Base-by-base conservation (phyloP, 2,797 vertebrate species). In the Poecilia wingei region DNA sequence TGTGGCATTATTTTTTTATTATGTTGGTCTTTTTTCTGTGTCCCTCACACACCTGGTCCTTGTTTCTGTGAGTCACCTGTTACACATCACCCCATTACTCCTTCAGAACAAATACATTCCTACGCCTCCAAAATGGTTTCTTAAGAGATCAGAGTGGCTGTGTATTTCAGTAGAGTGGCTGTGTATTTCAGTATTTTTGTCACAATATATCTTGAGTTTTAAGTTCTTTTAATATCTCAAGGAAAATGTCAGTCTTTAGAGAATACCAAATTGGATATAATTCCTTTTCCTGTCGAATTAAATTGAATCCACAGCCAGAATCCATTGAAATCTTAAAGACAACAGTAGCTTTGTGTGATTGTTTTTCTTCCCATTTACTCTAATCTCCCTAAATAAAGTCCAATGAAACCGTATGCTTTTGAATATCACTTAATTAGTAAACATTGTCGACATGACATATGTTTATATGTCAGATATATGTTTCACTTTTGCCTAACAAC, bases 271-370 rank as follows among this genome's bases (percentile, higher is more conserved):
- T 12, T 10, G 22, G 41, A 43, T 68, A 22, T 68, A 10, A 68
- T 25, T 13, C 20, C 2, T n/a, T 43, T 43, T 41, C 39, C 45
- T 76, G 25, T 33, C 53, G 79, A 77, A 86, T 89, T 85, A 88
- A 43, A 85, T 57, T 68, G 79, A 89, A 91, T 91, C 85, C 80
- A 74, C 22, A 33, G 81, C 8, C 18, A 84, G 59, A 74, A 55
- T 25, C 69, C 75, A 77, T 82, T 79, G 31, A 36, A 36, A 59
- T 25, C 64, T 80, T 9, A 81, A 76, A 57, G 86, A 78, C 82
- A 84, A 84, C 74, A 80, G 36, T 41, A 69, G 64, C 57, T 61
- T 61, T 28, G 1, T 36, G 31, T 20, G 61, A 18, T 36, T 66
- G 7, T 39, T 66, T 66, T 66, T 20, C 33, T 36, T 66, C 33